These are phyloP conservation scores for Eciton burchellii DNA, from an alignment of 1,140 invertebrate genomes.

Conservation along the genomic window DNA sequence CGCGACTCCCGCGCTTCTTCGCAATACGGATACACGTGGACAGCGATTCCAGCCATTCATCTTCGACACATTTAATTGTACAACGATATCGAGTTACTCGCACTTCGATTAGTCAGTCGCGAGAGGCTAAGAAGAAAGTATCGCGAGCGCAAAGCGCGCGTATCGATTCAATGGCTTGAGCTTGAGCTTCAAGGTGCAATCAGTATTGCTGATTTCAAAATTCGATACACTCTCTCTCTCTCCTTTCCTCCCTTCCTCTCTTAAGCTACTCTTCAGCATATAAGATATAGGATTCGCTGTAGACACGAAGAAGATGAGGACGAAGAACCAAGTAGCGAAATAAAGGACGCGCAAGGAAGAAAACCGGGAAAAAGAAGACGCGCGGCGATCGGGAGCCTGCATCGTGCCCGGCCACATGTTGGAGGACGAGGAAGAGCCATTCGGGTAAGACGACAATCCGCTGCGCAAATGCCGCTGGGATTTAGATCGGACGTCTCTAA, in stretches of 20 bases:
- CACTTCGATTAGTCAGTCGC: not conserved
- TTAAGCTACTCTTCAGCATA: too few species aligned
- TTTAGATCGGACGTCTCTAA: constrained; percentile 79
- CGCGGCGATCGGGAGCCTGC: too few species aligned
- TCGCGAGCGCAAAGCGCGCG: too few species aligned
- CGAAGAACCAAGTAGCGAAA: constrained; percentile 64
- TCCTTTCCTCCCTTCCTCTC: too few species aligned
- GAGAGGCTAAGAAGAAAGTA: not conserved
- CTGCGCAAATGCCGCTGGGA: constrained; percentile 76
- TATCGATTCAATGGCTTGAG: too few species aligned
- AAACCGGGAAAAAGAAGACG: constrained; percentile 39
- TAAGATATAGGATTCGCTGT: too few species aligned
- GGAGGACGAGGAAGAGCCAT: constrained; percentile 30
- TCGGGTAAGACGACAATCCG: constrained; percentile 77
- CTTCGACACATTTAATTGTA: not conserved
- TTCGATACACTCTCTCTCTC: too few species aligned
- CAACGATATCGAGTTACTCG: not conserved
- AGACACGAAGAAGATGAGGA: not conserved
- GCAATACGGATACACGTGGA: not conserved
- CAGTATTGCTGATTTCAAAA: too few species aligned
- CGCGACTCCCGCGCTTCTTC: constrained; percentile 27
- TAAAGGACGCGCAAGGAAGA: constrained; percentile 66
- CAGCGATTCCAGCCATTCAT: not conserved
- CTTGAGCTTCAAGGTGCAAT: too few species aligned
- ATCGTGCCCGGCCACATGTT: not conserved